These are phyloP conservation scores for Mus spicilegus DNA, from an alignment of 2,113 vertebrate species.

Conservation along the genomic window DNA sequence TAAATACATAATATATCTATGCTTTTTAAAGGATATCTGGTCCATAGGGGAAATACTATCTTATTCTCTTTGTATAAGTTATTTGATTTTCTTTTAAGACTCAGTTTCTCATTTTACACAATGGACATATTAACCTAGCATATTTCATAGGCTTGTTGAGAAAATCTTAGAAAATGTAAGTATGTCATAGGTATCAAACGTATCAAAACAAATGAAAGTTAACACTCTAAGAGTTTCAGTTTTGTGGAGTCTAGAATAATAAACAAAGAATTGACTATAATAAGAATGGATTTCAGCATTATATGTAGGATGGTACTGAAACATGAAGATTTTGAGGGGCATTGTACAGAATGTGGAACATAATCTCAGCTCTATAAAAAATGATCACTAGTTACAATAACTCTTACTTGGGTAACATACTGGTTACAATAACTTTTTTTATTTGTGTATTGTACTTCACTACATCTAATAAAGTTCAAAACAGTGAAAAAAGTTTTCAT, in stretches of 20 bases:
- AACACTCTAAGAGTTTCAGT: neutral
- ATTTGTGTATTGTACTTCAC: neutral
- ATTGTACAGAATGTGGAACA: constrained; percentile 1
- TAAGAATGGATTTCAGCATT: neutral
- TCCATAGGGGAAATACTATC: neutral
- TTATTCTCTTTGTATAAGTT: constrained; percentile 37
- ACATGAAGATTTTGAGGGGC: neutral
- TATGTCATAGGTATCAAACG: neutral
- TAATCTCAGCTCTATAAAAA: neutral
- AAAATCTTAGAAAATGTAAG: neutral
- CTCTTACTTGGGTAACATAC: neutral
- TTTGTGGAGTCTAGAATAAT: neutral
- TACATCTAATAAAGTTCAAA: neutral
- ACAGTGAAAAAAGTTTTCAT: neutral
- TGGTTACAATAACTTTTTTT: neutral
- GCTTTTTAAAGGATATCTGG: neutral
- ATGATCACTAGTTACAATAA: neutral
- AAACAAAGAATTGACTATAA: neutral
- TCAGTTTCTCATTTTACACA: constrained; percentile 22
- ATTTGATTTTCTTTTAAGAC: constrained; percentile 1
- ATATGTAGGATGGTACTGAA: neutral
- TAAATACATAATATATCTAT: neutral
- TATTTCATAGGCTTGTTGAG: neutral
- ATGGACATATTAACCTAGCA: constrained; percentile 31
- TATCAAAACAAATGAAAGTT: constrained; percentile 14